These are phyloP conservation scores for Zeus faber DNA, from an alignment of 2,113 vertebrate species.

Conservation along the genomic window DNA sequence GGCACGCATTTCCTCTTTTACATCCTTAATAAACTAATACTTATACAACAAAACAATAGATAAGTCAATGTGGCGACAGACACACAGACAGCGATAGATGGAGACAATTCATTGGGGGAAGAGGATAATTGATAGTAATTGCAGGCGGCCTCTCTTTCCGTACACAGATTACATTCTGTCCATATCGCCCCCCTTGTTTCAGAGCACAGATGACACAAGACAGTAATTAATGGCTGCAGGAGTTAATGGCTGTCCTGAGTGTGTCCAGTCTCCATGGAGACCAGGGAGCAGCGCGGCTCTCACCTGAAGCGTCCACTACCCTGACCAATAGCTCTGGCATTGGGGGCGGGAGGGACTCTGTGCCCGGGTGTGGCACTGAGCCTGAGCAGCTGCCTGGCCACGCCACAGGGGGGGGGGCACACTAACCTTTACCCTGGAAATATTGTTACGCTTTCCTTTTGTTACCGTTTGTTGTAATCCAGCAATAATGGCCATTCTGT, in stretches of 20 bases:
- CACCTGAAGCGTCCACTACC: conserved; percentile 54
- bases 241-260: conserved; percentile 54
- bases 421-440: conserved; percentile 60
- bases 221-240: conserved; percentile 59
- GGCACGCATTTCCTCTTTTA: too few relatives aligned
- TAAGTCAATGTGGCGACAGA: neutral
- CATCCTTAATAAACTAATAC: too few relatives aligned
- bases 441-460: conserved; percentile 48
- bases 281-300: conserved; percentile 30
- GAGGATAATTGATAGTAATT: conserved; percentile 37
- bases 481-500: conserved; percentile 25
- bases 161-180: conserved; percentile 32
- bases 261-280: conserved; percentile 54
- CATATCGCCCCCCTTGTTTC: neutral
- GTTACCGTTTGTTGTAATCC: conserved; percentile 35
- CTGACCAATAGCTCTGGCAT: conserved; percentile 56
- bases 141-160: conserved; percentile 14
- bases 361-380: conserved; percentile 14
- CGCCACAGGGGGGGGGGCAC: conserved; percentile 50
- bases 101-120: conserved; percentile 16
- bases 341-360: conserved; percentile 25
- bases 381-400: conserved; percentile 34
- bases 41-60: too few relatives aligned
- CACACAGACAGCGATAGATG: neutral
- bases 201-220: conserved; percentile 44